Conservation (phyloP, 2,113 vertebrate species). For the Colinus virginianus region DNA sequence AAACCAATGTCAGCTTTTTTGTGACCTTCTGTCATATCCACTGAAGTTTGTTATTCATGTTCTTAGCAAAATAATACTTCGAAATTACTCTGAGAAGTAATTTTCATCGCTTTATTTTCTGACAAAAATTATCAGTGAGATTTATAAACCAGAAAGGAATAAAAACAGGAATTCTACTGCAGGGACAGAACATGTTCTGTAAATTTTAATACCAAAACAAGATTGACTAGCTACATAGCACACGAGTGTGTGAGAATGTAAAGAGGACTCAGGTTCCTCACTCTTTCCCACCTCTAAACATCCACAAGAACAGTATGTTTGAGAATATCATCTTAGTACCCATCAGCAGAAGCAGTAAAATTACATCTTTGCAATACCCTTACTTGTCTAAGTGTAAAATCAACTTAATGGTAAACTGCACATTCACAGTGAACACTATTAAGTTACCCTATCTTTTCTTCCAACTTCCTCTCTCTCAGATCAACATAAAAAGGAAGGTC, state of each 20-base stretch:
- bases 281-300: background rate
- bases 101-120: background rate
- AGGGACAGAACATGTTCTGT: background rate
- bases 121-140: background rate
- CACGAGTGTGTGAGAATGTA: background rate
- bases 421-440: background rate
- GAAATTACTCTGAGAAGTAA: background rate
- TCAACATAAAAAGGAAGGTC: conserved; percentile 4
- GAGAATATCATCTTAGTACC: background rate
- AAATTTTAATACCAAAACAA: background rate
- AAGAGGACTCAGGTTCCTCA: background rate
- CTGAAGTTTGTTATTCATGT: background rate
- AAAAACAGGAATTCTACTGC: background rate
- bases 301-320: background rate
- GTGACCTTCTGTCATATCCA: background rate
- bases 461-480: background rate
- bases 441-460: background rate
- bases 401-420: background rate
- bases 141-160: background rate
- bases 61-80: background rate
- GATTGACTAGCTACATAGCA: background rate
- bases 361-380: background rate
- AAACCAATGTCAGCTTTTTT: background rate
- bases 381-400: background rate
- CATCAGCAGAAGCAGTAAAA: background rate